Percentiles rank a stretch among this genome's conserved stretches.
These are phyloP conservation scores for Muscina levida DNA, from an alignment of 2,888 invertebrate species.

Conservation along the genomic window DNA sequence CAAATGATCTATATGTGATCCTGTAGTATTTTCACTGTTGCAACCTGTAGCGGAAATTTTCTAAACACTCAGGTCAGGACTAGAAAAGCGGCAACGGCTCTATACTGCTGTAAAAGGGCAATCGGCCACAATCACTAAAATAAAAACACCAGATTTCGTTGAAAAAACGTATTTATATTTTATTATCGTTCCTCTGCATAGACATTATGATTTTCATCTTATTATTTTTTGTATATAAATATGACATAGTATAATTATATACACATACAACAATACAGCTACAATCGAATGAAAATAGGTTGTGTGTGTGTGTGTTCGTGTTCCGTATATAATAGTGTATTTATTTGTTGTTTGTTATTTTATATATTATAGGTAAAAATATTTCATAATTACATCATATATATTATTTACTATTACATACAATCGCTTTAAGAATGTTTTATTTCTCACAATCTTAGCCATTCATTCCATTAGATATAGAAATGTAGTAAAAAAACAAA, in stretches of 20 bases:
- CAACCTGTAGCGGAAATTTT: no score
- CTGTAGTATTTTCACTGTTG: no score
- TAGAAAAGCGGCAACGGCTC: no score
- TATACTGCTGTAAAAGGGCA: no score
- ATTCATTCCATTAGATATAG: background rate
- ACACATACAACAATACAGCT: conserved; percentile 44
- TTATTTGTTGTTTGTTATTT: background rate
- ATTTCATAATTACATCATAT: conserved; percentile 34
- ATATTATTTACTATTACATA: conserved; percentile 20
- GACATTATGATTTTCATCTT: conserved; percentile 13
- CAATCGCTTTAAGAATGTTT: background rate
- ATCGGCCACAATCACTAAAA: no score
- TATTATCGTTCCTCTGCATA: conserved; percentile 39
- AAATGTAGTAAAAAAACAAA: background rate
- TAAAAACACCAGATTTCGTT: conserved; percentile 1
- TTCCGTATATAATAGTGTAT: background rate
- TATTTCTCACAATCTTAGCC: no score
- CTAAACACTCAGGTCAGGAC: no score
- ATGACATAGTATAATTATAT: conserved; percentile 44
- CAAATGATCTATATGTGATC: no score
- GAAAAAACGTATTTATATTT: conserved; percentile 44
- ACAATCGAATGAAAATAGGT: conserved; percentile 35
- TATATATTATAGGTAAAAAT: conserved; percentile 7
- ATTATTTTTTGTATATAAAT: conserved; percentile 45
- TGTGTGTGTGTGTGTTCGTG: background rate